Conservation (phyloP, 2,888 invertebrate genomes). For the Caradrina clavipalpis region DNA sequence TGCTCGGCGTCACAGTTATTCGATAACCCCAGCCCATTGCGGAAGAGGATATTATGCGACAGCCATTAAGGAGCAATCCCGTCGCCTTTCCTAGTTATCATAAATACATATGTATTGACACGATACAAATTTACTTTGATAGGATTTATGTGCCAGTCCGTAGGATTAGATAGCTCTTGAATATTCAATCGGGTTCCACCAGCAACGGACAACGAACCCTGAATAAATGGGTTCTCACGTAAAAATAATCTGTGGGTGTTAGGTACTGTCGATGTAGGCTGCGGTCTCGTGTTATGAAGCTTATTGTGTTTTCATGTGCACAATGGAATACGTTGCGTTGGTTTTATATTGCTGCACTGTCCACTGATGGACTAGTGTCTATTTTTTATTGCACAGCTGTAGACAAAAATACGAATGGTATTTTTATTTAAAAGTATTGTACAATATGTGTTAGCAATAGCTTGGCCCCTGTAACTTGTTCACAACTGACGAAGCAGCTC, state of each 20-base stretch:
- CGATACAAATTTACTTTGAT: constrained; percentile 57
- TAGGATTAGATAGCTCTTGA: constrained; percentile 57
- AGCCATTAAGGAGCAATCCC: constrained; percentile 44
- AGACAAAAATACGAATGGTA: too few relatives aligned
- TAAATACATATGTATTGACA: constrained; percentile 63
- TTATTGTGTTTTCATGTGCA: neutral
- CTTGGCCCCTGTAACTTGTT: too few relatives aligned
- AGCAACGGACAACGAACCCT: constrained; percentile 41
- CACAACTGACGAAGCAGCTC: too few relatives aligned
- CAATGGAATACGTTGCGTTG: neutral
- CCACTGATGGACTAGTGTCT: too few relatives aligned
- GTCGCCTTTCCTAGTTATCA: constrained; percentile 54
- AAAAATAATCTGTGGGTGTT: constrained; percentile 42
- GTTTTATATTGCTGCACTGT: neutral
- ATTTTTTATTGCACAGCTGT: too few relatives aligned
- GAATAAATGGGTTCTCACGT: constrained; percentile 53
- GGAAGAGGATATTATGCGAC: constrained; percentile 38
- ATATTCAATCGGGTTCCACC: constrained; percentile 57
- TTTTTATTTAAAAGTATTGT: too few relatives aligned
- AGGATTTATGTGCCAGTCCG: constrained; percentile 46
- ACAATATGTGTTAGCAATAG: too few relatives aligned
- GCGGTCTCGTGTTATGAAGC: neutral
- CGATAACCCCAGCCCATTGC: constrained; percentile 29
- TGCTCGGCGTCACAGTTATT: constrained; percentile 16
- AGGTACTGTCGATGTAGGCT: neutral